These are phyloP conservation scores for Microcebus tavaratra DNA, from an alignment of 2,113 vertebrate species.

Conservation along the genomic window DNA sequence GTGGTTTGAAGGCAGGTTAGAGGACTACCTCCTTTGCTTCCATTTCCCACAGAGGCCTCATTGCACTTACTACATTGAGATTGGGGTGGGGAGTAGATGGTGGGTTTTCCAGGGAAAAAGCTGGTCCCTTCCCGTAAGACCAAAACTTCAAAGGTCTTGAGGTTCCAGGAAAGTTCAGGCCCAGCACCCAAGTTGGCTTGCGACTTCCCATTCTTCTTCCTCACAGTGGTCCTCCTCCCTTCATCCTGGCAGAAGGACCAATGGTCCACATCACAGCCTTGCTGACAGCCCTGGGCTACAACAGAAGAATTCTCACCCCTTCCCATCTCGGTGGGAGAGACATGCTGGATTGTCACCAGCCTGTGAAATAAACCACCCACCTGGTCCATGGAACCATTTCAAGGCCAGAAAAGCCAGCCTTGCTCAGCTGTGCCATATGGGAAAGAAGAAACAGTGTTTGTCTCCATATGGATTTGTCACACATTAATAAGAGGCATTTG, in stretches of 20 bases:
- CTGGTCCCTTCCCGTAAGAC: background rate
- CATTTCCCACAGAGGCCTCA: background rate
- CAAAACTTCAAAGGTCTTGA: slow-evolving; percentile 8
- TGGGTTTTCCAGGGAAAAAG: slow-evolving; percentile 18
- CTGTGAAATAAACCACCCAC: slow-evolving; percentile 72
- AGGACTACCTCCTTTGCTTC: background rate
- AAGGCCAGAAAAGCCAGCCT: slow-evolving; percentile 56
- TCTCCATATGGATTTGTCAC: slow-evolving; percentile 73
- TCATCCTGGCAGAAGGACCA: background rate
- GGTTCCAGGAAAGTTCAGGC: slow-evolving; percentile 2
- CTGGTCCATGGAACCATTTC: slow-evolving; percentile 56
- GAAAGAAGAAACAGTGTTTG: slow-evolving; percentile 50
- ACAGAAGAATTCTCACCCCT: slow-evolving; percentile 26
- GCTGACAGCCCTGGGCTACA: slow-evolving; percentile 14
- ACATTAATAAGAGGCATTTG: slow-evolving; percentile 73
- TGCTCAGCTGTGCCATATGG: slow-evolving; percentile 65
- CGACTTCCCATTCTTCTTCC: background rate
- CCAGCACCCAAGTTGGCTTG: background rate
- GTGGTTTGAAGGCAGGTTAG: background rate
- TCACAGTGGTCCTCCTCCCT: background rate
- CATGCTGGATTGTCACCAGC: slow-evolving; percentile 51
- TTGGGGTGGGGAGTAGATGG: background rate
- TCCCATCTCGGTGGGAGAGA: slow-evolving; percentile 33
- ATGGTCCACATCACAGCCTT: slow-evolving; percentile 4
- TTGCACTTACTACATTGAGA: background rate